These are phyloP conservation scores for Protaetia brevitarsis DNA, from an alignment of 1,140 invertebrate genomes.

Conservation along the genomic window DNA sequence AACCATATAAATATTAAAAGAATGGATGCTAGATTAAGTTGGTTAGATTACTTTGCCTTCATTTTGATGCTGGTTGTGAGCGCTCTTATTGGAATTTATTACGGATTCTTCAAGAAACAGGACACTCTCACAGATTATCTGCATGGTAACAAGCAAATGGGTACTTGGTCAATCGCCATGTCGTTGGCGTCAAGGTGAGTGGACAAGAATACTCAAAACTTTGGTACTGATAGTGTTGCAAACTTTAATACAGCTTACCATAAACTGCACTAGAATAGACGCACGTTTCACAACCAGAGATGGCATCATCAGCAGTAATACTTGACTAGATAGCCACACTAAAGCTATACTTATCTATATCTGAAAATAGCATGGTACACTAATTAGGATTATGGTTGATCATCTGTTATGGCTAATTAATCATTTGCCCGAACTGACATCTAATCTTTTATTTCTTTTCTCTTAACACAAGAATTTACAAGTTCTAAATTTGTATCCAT, in stretches of 20 bases:
- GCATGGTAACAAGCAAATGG: constrained; percentile 74
- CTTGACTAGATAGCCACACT: no score
- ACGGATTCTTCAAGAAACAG: constrained; percentile 69
- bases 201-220: no score
- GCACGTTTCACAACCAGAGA: background rate
- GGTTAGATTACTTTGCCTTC: constrained; percentile 58
- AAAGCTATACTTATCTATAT: no score
- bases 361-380: no score
- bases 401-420: no score
- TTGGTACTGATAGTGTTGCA: no score
- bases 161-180: constrained; percentile 70
- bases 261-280: background rate
- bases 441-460: no score
- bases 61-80: constrained; percentile 61
- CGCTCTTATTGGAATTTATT: constrained; percentile 71
- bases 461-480: no score
- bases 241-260: no score
- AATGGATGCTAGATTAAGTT: constrained; percentile 21
- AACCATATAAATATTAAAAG: background rate
- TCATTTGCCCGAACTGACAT: no score
- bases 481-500: no score
- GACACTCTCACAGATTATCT: constrained; percentile 71
- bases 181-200: constrained; percentile 58
- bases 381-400: no score
- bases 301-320: background rate